Evolutionary conservation across 2,797 vertebrate species (phyloP), one percentile per base, ranked within the genome.

Genomic region (Pseudomugil tenellus): DNA sequence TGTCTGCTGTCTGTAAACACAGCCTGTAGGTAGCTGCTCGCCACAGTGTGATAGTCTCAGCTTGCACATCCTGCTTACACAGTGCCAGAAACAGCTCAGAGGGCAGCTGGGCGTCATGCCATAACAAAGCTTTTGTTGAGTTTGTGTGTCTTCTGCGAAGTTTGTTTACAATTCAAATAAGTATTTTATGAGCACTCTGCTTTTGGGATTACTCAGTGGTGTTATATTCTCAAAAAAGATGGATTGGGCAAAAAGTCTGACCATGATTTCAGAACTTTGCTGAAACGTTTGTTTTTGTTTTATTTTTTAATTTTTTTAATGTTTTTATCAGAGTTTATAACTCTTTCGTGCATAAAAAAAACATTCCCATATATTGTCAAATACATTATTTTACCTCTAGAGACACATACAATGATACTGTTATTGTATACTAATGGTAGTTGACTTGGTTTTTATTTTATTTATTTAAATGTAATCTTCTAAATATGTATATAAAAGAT

Each of bases 1-100:
- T 76, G 79, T 69, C 69, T 58, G 55, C 21, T 67, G 64, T 77
- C 75, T 74, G 79, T 83, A 84, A 85, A 86, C 74, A 85, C 76
- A 76, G 63, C 48, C 67, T 65, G 69, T 51, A 64, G 84, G 74
- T 79, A 19, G 3, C 54, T 56, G 65, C 61, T 46, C 64, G 74
- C 61, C 62, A 53, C 71, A 76, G 84, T 54, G 21, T 53, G 70
- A 35, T 37, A 53, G 64, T 71, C 76, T 82, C 77, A 67, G 78
- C 76, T 80, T 72, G 75, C 67, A 77, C 70, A 60, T 87, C 72
- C 66, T 81, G 77, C 59, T 79, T n/a, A 53, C 57, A 66, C 68
- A 19, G 58, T 54, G 81, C 76, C 77, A 70, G 82, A 65, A 54
- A 77, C 61, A 69, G 64, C 72, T 76, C 66, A 68, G 77, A 81